These are phyloP conservation scores for Elaphurus davidianus DNA, from an alignment of 2,113 vertebrate species.

Conservation along the genomic window DNA sequence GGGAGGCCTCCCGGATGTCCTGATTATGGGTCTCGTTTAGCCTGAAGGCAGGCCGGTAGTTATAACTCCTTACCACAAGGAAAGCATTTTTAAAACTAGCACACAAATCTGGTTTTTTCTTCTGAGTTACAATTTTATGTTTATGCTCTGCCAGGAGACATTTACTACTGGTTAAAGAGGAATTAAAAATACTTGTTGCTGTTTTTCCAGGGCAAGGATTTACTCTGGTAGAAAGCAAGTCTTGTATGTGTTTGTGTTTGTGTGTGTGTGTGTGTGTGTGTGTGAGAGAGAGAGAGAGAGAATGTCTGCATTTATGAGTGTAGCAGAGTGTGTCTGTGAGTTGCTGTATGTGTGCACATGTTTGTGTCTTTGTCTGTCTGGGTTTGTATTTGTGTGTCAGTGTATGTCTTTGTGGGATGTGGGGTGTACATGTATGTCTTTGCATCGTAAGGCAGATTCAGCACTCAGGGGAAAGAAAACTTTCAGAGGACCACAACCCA, in stretches of 20 bases:
- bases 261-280: neutral
- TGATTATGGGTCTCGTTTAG: neutral
- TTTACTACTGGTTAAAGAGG: constrained; percentile 11
- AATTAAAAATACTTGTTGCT: constrained; percentile 45
- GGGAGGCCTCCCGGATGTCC: neutral
- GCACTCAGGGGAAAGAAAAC: neutral
- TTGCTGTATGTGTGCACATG: neutral
- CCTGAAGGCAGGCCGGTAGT: neutral
- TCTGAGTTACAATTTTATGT: constrained; percentile 36
- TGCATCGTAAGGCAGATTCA: neutral
- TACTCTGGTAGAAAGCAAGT: neutral
- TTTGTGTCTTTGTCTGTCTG: neutral
- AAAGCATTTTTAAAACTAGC: constrained; percentile 57
- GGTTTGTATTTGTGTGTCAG: neutral
- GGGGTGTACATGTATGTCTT: neutral
- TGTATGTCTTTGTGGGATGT: neutral
- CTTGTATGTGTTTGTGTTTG: neutral
- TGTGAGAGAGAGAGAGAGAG: neutral
- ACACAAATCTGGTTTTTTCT: neutral
- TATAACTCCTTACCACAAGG: neutral
- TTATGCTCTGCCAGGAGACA: constrained; percentile 1
- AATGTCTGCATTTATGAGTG: neutral
- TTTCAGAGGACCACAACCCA: neutral
- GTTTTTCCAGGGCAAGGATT: constrained; percentile 1
- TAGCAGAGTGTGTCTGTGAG: neutral